Base-by-base conservation (phyloP, 2,888 invertebrate species). In the Eucera pruinosa region DNA sequence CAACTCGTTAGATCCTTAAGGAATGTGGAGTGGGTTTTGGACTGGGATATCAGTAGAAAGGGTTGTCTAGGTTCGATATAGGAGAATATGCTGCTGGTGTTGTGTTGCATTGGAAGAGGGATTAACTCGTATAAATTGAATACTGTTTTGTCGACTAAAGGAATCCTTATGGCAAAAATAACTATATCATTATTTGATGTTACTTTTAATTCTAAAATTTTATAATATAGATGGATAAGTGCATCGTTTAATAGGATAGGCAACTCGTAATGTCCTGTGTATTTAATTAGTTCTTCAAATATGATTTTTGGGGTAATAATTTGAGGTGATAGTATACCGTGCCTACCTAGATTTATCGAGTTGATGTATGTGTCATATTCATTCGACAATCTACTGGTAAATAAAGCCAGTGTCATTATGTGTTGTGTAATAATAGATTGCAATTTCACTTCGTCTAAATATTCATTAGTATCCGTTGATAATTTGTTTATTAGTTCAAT, bases 91-190 rank as follows among this genome's bases (percentile, higher is more conserved):
- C 41, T 41, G 23, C 15, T 41, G 7, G 13, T 39, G 18, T 41
- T 50, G 41, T 18, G n/a, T n/a, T n/a, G n/a, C n/a, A 64, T 64
- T 7, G 64, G 64, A 2, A 64, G 52, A 6, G 27, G 52, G 27
- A 65, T 52, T 13, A 65, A 23, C 30, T 54, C n/a, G 15, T 55
- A 65, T 13, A 45, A 11, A 4, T 30, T 43, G 4, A 54, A 45
- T 33, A 1, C 20, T 1, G 33, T 43, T 43, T 45, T 43, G 2
- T 45, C n/a, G 7, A 33, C 33, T 43, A 65, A 41, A 7, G 43
- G n/a, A n/a, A n/a, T n/a, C n/a, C n/a, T n/a, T n/a, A n/a, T n/a
- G n/a, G n/a, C n/a, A n/a, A n/a, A n/a, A n/a, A n/a, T n/a, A n/a
- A n/a, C n/a, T n/a, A n/a, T n/a, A n/a, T n/a, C n/a, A n/a, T n/a